Base-by-base conservation (phyloP, 2,888 invertebrate genomes). In the Archaeoteleia sp. region DNA sequence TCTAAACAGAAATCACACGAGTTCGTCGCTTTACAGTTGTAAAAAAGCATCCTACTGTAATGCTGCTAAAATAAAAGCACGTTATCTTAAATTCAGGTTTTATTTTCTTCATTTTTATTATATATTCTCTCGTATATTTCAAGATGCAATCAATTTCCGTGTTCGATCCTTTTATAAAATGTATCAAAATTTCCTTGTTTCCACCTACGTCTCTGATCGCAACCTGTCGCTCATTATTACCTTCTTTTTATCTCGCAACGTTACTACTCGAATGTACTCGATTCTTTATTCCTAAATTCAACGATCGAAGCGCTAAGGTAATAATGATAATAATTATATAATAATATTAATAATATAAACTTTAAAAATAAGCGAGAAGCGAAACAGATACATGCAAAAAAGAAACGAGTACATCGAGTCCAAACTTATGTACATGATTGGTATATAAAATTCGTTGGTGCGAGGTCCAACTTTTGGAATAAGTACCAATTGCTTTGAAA, bases 121-220 rank as follows among this genome's bases (percentile, higher is more conserved):
- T 67, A 70, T 69, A 72, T 73, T 67, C 61, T 74, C 57, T 77
- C 71, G 74, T 74, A 75, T 77, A 75, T 43, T 72, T 75, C 76
- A 77, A 55, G 71, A 75, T 78, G 73, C 74, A 74, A 73, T 75
- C 70, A 76, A 75, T 72, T 67, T 61, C 72, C 70, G 57, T 77
- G 73, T 78, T 80, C 73, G 75, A 78, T 75, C 74, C 75, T 79
- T 25, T 67, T 83, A 83, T 84, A 83, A 84, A 84, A 82, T 76
- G 80, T 83, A 84, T 83, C 82, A 83, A 84, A 84, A 82, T 69
- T 70, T 71, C 48, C 49, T 70, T 39, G 37, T 20, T 43, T 55
- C 32, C 34, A 62, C 57, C 49, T 34, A 27, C 42, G n/a, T 12
- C 27, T 43, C 29, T 15, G 15, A 43, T 43, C 43, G 43, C 43